Evolutionary conservation across 2,888 invertebrate genomes (phyloP), one percentile per base, ranked within the genome.

Genomic region (Caprella mutica): DNA sequence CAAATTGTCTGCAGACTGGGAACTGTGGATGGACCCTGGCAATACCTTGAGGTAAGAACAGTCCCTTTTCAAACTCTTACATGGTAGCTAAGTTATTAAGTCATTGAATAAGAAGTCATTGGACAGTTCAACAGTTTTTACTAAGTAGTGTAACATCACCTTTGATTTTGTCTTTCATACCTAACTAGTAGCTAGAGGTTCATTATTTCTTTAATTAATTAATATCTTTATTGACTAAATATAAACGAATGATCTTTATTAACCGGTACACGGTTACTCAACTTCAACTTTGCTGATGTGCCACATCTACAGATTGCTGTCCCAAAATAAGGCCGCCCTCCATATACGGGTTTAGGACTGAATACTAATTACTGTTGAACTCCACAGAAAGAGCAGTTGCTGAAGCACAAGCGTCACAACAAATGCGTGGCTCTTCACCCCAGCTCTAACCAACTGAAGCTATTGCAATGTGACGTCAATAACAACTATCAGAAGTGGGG

Each of bases 21-120:
- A 52, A 89, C 89, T 14, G 93, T 91, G 2, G 86, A 90, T 70
- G 97, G 97, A 1, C 92, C 91, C 0, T 98, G 96, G 96, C 79
- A 84, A 70, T 96, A 86, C 71, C 85, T 92, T 69, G 82, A 85
- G 68, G 81, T 75, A 67, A 67, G 53, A 48, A 23, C 21, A 3
- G 39, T 17, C 42, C n/a, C 33, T 19, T 56, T 54, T 3, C 24
- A 29, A 17, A 6, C 24, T 38, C 26, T 23, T 19, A 23, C 12
- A 27, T n/a, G n/a, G n/a, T n/a, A n/a, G n/a, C n/a, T n/a, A n/a
- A n/a, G n/a, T n/a, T n/a, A n/a, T n/a, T n/a, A n/a, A n/a, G n/a
- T n/a, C n/a, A n/a, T n/a, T n/a, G n/a, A n/a, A n/a, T n/a, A n/a
- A n/a, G n/a, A n/a, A n/a, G n/a, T n/a, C n/a, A n/a, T n/a, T n/a